Conservation (phyloP, 2,113 vertebrate genomes). For the Sus scrofa region DNA sequence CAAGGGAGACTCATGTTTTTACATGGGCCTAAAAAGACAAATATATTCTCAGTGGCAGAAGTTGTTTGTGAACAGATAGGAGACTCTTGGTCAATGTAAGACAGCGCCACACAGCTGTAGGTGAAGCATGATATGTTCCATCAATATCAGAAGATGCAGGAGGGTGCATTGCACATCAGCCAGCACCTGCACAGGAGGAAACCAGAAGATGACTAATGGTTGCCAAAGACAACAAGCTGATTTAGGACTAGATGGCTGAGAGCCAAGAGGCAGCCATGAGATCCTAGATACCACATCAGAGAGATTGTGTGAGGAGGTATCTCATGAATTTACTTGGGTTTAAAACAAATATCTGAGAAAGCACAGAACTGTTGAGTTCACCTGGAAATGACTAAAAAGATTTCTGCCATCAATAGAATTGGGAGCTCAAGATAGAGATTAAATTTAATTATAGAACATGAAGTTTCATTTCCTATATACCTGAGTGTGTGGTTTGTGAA, state of each 20-base stretch:
- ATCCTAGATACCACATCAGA: not conserved
- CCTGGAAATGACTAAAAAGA: not conserved
- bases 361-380: not conserved
- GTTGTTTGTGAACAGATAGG: not conserved
- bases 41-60: not conserved
- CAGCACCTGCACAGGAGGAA: not conserved
- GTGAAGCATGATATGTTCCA: not conserved
- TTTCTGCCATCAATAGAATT: not conserved
- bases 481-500: not conserved
- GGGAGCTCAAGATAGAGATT: not conserved
- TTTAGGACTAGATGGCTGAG: not conserved
- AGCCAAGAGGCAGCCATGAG: not conserved
- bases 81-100: not conserved
- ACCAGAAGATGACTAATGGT: not conserved
- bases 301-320: not conserved
- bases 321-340: not conserved
- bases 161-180: fast-evolving
- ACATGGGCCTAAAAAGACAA: not conserved
- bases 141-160: not conserved
- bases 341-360: constrained; percentile 5
- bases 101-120: not conserved
- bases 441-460: not conserved
- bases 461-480: not conserved
- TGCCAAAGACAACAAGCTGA: not conserved
- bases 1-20: not conserved